These are phyloP conservation scores for Poecilia latipinna DNA, from an alignment of 2,113 vertebrate genomes.

Conservation along the genomic window DNA sequence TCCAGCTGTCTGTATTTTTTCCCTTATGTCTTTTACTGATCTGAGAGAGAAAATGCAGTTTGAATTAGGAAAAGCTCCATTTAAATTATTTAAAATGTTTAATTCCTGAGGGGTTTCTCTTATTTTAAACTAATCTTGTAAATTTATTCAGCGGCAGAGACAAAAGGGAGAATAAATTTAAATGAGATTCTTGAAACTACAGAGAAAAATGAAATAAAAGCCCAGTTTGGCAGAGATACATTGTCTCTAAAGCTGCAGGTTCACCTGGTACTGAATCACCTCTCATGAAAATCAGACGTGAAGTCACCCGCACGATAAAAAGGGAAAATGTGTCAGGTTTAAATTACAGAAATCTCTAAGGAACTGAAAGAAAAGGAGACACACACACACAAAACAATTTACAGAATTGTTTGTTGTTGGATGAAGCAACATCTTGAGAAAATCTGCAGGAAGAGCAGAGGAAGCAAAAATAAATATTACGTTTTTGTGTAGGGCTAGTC, in stretches of 20 bases:
- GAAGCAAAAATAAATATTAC: too few relatives aligned
- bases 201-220: not conserved
- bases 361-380: slow-evolving; percentile 24
- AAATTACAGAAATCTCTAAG: slow-evolving; percentile 15
- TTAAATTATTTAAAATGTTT: slow-evolving; percentile 48
- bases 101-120: slow-evolving; percentile 36
- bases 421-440: slow-evolving; percentile 25
- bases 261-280: not conserved
- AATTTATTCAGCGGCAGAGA: slow-evolving; percentile 48
- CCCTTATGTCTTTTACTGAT: slow-evolving; percentile 1
- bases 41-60: slow-evolving; percentile 39
- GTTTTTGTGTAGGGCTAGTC: too few relatives aligned
- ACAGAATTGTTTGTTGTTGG: slow-evolving; percentile 37
- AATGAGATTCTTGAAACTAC: slow-evolving; percentile 27
- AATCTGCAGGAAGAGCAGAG: slow-evolving; percentile 16
- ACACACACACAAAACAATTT: slow-evolving; percentile 23
- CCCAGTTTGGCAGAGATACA: not conserved
- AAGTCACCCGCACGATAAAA: slow-evolving; percentile 11
- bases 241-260: slow-evolving; percentile 24
- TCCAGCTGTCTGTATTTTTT: slow-evolving; percentile 31
- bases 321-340: slow-evolving; percentile 41
- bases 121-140: slow-evolving; percentile 35
- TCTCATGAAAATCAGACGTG: slow-evolving; percentile 30
- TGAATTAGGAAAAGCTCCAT: slow-evolving; percentile 13
- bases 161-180: slow-evolving; percentile 24